phyloP scores from a whole-genome alignment of 2,888 invertebrate genomes.

The Tribolium freemani region DNA sequence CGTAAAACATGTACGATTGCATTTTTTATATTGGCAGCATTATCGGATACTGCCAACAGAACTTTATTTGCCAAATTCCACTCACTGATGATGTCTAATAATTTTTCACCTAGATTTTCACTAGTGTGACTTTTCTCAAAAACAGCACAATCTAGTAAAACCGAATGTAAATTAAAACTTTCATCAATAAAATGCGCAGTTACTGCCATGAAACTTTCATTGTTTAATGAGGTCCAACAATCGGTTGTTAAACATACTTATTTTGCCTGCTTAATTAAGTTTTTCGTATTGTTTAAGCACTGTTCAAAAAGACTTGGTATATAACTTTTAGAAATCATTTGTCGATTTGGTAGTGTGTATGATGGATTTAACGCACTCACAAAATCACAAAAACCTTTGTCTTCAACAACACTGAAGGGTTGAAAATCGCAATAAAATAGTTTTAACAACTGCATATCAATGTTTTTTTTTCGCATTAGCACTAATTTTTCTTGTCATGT shows the following conservation, averaged over 20 bases:
- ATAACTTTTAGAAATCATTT: background rate
- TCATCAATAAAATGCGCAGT: conserved; percentile 47
- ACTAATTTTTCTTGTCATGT: background rate
- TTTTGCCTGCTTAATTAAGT: background rate
- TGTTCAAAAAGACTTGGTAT: background rate
- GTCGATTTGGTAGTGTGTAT: background rate
- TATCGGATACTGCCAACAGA: background rate
- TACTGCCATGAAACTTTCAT: conserved; percentile 51
- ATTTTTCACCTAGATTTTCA: background rate
- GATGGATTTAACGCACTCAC: background rate
- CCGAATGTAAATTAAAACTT: background rate
- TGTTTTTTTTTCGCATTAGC: background rate
- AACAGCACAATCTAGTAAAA: background rate
- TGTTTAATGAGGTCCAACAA: conserved; percentile 53
- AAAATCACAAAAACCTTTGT: background rate
- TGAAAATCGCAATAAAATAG: background rate
- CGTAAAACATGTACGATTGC: conserved; percentile 27
- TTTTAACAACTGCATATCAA: background rate
- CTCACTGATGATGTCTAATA: background rate
- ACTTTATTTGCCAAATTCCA: background rate
- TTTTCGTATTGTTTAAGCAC: background rate
- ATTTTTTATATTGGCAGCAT: conserved; percentile 41
- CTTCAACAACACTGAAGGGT: background rate
- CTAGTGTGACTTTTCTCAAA: background rate
- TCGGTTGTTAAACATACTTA: conserved; percentile 28